phyloP scores from a whole-genome alignment of 1,140 invertebrate species.

The Chelonus insularis region DNA sequence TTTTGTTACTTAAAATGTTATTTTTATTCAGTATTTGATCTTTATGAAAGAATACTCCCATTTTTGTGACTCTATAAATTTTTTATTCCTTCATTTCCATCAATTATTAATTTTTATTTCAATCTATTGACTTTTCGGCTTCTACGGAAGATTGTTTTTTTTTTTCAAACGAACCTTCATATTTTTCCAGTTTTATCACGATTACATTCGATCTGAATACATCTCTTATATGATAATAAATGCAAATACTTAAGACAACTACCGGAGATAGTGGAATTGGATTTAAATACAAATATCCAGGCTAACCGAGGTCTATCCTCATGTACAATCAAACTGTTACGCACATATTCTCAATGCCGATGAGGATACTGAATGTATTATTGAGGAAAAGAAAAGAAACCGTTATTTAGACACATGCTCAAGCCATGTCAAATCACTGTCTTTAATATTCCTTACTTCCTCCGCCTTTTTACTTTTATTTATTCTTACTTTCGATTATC shows the following conservation, averaged over 20 bases:
- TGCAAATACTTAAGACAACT: constrained; percentile 12
- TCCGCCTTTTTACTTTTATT: no score
- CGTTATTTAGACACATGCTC: neutral
- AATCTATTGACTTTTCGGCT: no score
- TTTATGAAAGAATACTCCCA: no score
- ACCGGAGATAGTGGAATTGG: constrained; percentile 28
- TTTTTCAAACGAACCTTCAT: no score
- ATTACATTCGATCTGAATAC: constrained; percentile 14
- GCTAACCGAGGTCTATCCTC: constrained; percentile 20
- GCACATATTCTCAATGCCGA: neutral
- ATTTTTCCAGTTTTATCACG: no score
- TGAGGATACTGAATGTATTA: neutral
- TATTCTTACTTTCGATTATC: no score
- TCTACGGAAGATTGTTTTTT: no score
- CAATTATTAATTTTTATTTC: no score
- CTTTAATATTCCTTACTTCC: no score
- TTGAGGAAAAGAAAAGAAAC: constrained; percentile 10
- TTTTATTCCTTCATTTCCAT: no score
- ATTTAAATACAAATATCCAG: constrained; percentile 41
- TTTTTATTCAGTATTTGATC: neutral
- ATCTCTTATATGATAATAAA: neutral
- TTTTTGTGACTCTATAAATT: no score
- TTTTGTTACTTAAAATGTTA: neutral
- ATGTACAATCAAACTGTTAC: neutral
- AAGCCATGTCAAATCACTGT: no score